These are phyloP conservation scores for Trichomalopsis sarcophagae DNA, from an alignment of 1,140 invertebrate species.

Conservation along the genomic window DNA sequence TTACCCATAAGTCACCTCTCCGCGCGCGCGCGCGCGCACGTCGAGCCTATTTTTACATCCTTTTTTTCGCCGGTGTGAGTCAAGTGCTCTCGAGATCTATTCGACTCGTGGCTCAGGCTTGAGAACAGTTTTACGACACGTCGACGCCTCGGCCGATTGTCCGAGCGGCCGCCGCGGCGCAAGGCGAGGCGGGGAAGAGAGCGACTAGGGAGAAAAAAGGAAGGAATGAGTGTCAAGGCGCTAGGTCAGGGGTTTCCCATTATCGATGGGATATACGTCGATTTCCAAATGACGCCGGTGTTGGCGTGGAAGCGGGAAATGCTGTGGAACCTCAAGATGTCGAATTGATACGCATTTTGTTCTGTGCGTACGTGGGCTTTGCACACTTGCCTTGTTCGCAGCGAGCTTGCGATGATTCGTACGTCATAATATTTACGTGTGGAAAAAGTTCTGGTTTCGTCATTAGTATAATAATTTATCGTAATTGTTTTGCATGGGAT, in stretches of 20 bases:
- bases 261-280: conserved; percentile 5
- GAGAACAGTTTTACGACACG: conserved; percentile 48
- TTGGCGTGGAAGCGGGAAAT: no score
- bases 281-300: conserved; percentile 24
- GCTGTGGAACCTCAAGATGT: no score
- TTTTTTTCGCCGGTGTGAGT: conserved; percentile 39
- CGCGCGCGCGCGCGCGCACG: no score
- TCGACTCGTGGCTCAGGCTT: background rate
- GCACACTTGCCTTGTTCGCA: no score
- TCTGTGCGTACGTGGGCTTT: no score
- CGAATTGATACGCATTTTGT: no score
- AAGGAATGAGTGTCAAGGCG: conserved; percentile 50
- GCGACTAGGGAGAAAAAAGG: background rate
- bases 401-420: no score
- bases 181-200: conserved; percentile 31
- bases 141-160: conserved; percentile 40
- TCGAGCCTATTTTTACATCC: conserved; percentile 40
- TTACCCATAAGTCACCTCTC: conserved; percentile 41
- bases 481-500: background rate
- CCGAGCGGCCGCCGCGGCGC: background rate
- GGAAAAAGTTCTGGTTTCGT: background rate
- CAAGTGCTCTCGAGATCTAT: conserved; percentile 36
- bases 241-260: conserved; percentile 42
- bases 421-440: no score
- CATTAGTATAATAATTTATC: background rate